Conservation (phyloP, 2,113 vertebrate genomes). For the Conger conger region DNA sequence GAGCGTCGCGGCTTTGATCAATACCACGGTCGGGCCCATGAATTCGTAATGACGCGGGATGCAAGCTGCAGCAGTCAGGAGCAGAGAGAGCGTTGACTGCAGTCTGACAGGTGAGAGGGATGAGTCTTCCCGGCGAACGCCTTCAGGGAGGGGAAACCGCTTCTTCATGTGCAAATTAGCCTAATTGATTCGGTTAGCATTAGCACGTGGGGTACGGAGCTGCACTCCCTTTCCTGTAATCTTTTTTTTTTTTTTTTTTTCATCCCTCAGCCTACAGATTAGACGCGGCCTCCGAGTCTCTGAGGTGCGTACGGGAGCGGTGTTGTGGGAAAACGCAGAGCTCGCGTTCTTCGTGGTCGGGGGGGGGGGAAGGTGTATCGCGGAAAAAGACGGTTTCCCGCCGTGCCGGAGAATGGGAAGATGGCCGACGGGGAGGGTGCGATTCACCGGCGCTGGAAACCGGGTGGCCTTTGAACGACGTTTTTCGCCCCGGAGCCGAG, state of each 20-base stretch:
- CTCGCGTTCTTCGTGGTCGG: not conserved
- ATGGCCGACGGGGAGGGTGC: slow-evolving; percentile 25
- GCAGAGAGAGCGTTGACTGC: not conserved
- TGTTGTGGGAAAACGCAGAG: not conserved
- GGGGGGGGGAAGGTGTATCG: too few species aligned
- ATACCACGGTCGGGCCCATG: not conserved
- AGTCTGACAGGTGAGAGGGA: not conserved
- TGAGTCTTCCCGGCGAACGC: not conserved
- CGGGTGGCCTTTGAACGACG: slow-evolving; percentile 20
- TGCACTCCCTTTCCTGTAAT: not conserved
- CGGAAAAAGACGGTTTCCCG: not conserved
- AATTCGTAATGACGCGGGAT: not conserved
- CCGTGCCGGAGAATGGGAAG: not conserved
- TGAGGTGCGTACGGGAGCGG: not conserved
- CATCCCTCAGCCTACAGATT: too few species aligned
- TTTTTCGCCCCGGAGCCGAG: not conserved
- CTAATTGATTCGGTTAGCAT: not conserved
- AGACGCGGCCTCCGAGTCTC: too few species aligned
- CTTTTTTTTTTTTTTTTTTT: not conserved
- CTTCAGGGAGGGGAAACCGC: not conserved
- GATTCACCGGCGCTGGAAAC: slow-evolving; percentile 30
- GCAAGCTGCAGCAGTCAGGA: not conserved
- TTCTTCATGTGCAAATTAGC: not conserved
- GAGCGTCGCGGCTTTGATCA: not conserved
- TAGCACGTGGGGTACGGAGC: not conserved